A percentile compares a stretch with the other conserved stretches of the same genome.
These are phyloP conservation scores for Entomobrya proxima DNA, from an alignment of 2,888 invertebrate genomes.

Conservation along the genomic window DNA sequence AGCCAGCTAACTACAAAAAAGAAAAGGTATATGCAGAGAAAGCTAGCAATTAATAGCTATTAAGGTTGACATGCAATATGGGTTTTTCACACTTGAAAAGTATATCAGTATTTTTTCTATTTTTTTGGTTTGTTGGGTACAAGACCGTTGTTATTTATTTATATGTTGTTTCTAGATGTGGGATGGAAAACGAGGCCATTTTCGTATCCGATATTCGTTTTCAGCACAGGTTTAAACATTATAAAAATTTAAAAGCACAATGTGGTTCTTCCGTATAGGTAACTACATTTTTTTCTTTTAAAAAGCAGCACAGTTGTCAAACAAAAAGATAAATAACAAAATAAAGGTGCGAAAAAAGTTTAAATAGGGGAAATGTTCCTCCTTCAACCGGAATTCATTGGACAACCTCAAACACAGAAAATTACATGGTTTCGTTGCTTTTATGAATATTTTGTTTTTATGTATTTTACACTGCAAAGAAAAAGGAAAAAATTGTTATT, in stretches of 20 bases:
- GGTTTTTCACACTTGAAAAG: constrained; percentile 54
- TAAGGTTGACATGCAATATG: constrained; percentile 47
- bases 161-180: neutral
- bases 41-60: constrained; percentile 59
- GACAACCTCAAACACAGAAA: constrained; percentile 38
- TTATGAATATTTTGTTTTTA: neutral
- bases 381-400: constrained; percentile 33
- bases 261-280: too few species aligned
- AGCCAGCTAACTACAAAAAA: neutral
- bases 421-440: constrained; percentile 19
- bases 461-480: neutral
- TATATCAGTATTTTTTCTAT: neutral
- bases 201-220: too few species aligned
- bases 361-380: constrained; percentile 25
- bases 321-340: constrained; percentile 6
- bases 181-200: too few species aligned
- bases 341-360: neutral
- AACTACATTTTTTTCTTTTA: too few species aligned
- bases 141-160: neutral
- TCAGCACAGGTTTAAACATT: too few species aligned
- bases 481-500: neutral
- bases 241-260: too few species aligned
- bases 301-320: neutral
- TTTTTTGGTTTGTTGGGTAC: neutral
- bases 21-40: constrained; percentile 4